A percentile compares a stretch with the other conserved stretches of the same genome.
phyloP scores from a whole-genome alignment of 2,888 invertebrate genomes.

The Cosmia pyralina region DNA sequence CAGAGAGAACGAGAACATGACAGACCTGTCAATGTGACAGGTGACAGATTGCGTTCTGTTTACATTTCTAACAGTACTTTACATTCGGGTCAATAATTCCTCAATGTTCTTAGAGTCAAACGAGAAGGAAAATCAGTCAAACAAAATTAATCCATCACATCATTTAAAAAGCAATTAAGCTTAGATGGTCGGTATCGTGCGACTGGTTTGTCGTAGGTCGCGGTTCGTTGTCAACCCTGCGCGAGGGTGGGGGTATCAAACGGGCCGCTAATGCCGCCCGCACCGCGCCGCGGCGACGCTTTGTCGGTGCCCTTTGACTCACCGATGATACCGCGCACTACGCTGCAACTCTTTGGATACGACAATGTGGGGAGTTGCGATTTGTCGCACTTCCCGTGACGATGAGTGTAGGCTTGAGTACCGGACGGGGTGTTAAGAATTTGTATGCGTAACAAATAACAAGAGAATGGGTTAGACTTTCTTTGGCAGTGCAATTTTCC shows the following conservation, averaged over 20 bases:
- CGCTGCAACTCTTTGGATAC: conserved; percentile 72
- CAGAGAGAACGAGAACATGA: too few relatives aligned
- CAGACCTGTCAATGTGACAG: too few relatives aligned
- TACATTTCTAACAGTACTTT: too few relatives aligned
- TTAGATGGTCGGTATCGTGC: conserved; percentile 63
- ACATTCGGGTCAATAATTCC: conserved; percentile 28
- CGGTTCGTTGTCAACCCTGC: conserved; percentile 80
- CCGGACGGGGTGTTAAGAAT: conserved; percentile 15
- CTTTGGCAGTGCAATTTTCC: conserved; percentile 3
- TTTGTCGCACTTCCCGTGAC: conserved; percentile 57
- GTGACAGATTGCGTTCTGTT: too few relatives aligned
- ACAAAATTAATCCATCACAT: conserved; percentile 58
- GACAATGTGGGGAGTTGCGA: conserved; percentile 62
- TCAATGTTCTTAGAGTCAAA: conserved; percentile 30
- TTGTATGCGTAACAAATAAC: conserved; percentile 36
- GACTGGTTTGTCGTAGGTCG: conserved; percentile 77
- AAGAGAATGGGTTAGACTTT: conserved; percentile 11
- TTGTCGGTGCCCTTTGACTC: conserved; percentile 89
- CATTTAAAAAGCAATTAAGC: conserved; percentile 74
- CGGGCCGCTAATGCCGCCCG: conserved; percentile 89
- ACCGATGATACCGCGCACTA: conserved; percentile 82
- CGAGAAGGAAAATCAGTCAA: conserved; percentile 48
- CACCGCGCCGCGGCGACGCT: conserved; percentile 84
- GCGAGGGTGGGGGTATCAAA: conserved; percentile 83
- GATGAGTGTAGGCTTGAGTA: conserved; percentile 38